Base-by-base conservation (phyloP, 1,140 invertebrate genomes). In the Hydropsyche tenuis region DNA sequence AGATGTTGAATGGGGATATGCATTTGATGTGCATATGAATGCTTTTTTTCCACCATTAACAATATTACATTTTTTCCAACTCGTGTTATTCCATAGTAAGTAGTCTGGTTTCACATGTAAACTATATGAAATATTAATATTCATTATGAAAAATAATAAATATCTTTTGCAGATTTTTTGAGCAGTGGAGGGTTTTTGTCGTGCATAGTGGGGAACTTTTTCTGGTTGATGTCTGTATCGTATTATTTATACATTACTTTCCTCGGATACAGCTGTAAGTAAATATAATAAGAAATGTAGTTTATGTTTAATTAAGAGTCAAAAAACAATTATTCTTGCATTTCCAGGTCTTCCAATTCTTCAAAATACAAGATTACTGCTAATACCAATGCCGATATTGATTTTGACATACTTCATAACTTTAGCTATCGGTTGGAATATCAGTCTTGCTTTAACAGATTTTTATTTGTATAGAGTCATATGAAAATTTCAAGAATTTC, bases 201-300 rank as follows among this genome's bases (percentile, higher is more conserved):
- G 7, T 87, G 90, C 74, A 87, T 99, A 14, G 85, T 99, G 79
- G 96, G 96, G 20, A 99, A 99, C 82, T 91, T 95, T 0, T 90
- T 99, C 77, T 99, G 96, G 96, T 86, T 99, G 16, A 88, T 97
- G 66, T 95, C 95, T 30, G 85, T 95, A 72, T 86, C 91, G 72
- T 99, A 99, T 83, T 99, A 99, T 80, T 86, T 97, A 73, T 99
- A 99, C 81, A 98, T 99, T 76, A 98, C 97, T 60, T 99, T 99
- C 83, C 88, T 99, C 73, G 98, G 98, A 76, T 99, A 99, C 82
- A 97, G 94, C 84, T 95, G 95, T 96, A 83, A 91, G 92, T 89
- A 53, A 20, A 18, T 16, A 46, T 42, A 68, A 48, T 43, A 53
- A 53, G 11, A 1, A 9, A 51, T 16, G 18, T 9, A 68, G 43